Evolutionary conservation across 2,797 vertebrate species (phyloP).

Genomic region (Tiaroga cobitis): DNA sequence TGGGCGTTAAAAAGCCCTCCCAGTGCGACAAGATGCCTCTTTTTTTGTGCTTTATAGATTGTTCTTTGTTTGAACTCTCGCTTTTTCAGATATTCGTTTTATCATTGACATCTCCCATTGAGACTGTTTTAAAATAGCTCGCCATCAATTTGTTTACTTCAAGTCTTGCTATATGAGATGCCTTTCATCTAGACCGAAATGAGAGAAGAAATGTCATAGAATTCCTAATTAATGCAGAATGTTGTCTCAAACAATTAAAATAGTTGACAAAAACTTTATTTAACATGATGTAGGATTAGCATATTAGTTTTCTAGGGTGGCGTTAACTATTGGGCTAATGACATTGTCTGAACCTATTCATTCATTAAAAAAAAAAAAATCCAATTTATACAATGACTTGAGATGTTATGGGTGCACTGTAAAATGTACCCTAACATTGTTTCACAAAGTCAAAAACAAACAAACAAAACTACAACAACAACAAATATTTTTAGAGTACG

Average conservation of each 20-base stretch:
- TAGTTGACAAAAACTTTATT: not conserved
- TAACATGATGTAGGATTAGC: not conserved
- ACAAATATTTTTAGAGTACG: not conserved
- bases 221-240: not conserved
- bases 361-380: not conserved
- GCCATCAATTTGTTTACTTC: conserved; percentile 51
- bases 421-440: not conserved
- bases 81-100: conserved; percentile 47
- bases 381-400: too few species aligned
- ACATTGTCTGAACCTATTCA: not conserved
- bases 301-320: too few species aligned
- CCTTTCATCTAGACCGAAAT: not conserved
- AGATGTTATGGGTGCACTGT: not conserved
- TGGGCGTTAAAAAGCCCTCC: conserved; percentile 48
- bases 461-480: too few species aligned
- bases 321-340: not conserved
- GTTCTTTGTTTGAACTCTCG: conserved; percentile 47
- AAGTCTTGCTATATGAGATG: conserved; percentile 25
- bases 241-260: not conserved
- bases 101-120: conserved; percentile 45
- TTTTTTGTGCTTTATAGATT: conserved; percentile 53
- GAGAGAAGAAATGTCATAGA: not conserved
- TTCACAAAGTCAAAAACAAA: not conserved
- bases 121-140: conserved; percentile 56
- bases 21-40: conserved; percentile 41